Evolutionary conservation across 2,797 vertebrate species (phyloP), one percentile per base, ranked within the genome.

Genomic region (Crocodylus rhombifer): DNA sequence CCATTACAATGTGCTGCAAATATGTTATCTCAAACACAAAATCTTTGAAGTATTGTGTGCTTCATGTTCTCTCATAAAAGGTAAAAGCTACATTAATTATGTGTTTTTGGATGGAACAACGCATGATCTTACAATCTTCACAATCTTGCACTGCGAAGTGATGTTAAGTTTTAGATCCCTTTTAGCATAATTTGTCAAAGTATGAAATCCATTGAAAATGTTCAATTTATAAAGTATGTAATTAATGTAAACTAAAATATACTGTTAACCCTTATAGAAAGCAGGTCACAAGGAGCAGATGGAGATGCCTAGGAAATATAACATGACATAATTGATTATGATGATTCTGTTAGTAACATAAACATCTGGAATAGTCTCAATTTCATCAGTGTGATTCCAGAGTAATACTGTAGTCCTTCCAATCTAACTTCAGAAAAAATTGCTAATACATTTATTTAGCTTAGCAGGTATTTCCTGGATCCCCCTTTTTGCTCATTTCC

Each of bases 301-400:
- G 90, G 91, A 88, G 84, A 94, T 94, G 95, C 67, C 84, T 94
- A 89, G 88, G 74, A 94, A 69, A 65, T 90, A 63, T 64, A 91
- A 87, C 92, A 83, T 51, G 92, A 89, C 96, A 87, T 67, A 89
- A 84, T 93, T 95, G 95, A 97, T 97, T 96, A 94, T 94, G 96
- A 86, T 94, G 96, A 96, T 97, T 97, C 90, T 96, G 97, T 94
- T 95, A 83, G 93, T 96, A 96, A 96, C 95, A 75, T 28, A 57
- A 94, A 91, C 80, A 97, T 97, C 82, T 95, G 91, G 69, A 6
- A 88, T 91, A 95, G 91, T 89, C 96, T 97, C 92, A 73, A 80
- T 95, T 95, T 95, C 94, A 91, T 95, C 94, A 87, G 82, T 84
- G 88, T 60, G 94, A 96, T 93, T 91, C 94, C 90, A 18, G 86